Evolutionary conservation across 2,888 invertebrate species (phyloP), one percentile per base, ranked within the genome.

Genomic region (Odontomyia ornata): DNA sequence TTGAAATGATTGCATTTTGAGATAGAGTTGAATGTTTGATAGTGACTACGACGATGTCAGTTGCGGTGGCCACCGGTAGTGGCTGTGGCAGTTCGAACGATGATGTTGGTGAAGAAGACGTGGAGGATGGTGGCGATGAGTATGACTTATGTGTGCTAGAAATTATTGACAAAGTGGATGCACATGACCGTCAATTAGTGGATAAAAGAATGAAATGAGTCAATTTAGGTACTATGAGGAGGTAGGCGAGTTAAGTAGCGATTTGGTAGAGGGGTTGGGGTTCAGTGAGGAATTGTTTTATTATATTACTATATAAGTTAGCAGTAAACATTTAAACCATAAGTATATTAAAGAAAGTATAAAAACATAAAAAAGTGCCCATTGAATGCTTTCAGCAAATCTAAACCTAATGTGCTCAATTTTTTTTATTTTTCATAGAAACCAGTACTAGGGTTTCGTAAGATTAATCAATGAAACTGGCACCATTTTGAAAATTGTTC

Each of bases 171-270:
- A 46, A 69, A 69, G 69, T 69, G 46, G 25, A 13, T 69, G 47
- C 47, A 69, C 25, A 69, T 69, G 69, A 47, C 69, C 47, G 27
- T 69, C 69, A 69, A 69, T 69, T 69, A 69, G 69, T 47, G 46
- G 69, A 69, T 47, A 69, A 46, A 69, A 69, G 69, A 18, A 43
- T 25, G 47, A 47, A 47, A 21, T 69, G 25, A 69, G 30, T 46
- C 47, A 69, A 69, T 69, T 25, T 52, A 18, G 52, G n/a, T 9
- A 9, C 3, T 52, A 15, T 9, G 52, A 4, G 52, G 52, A 13
- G 52, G 52, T n/a, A 52, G 15, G 4, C 13, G n/a, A 9, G 13
- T 18, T 9, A 4, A 3, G 52, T 52, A 15, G n/a, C n/a, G n/a
- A n/a, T n/a, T n/a, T n/a, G n/a, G n/a, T n/a, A n/a, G n/a, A n/a